A percentile compares a stretch with the other conserved stretches of the same genome.
Conservation (phyloP, 2,888 invertebrate species). For the Patella caerulea region DNA sequence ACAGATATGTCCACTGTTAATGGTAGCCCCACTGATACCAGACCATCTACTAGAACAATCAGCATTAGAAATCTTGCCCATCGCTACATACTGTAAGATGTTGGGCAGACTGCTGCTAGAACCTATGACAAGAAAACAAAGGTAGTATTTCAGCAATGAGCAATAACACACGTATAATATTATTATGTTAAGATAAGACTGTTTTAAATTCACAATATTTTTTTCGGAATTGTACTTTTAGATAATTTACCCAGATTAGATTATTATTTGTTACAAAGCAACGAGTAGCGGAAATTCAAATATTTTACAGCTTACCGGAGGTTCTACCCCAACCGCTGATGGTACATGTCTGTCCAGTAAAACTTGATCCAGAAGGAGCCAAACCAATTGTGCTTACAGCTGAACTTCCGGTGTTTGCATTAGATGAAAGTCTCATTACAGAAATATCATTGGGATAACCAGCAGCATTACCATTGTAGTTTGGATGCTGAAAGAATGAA, state of each 20-base stretch:
- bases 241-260: too few species aligned
- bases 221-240: too few species aligned
- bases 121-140: constrained; percentile 16
- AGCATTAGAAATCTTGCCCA: constrained; percentile 30
- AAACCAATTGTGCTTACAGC: constrained; percentile 25
- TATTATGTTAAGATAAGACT: too few species aligned
- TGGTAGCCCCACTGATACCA: constrained; percentile 21
- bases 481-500: constrained; percentile 32
- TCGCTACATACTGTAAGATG: constrained; percentile 34
- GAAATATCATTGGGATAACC: constrained; percentile 48
- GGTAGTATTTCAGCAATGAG: too few species aligned
- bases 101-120: constrained; percentile 25
- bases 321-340: constrained; percentile 45
- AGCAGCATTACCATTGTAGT: constrained; percentile 28
- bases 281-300: too few species aligned
- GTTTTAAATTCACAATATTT: too few species aligned
- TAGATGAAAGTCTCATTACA: constrained; percentile 28
- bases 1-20: constrained; percentile 41
- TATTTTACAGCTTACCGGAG: constrained; percentile 15
- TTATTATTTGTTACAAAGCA: too few species aligned
- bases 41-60: constrained; percentile 36
- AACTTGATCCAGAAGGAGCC: constrained; percentile 20
- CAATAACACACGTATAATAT: too few species aligned
- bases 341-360: constrained; percentile 23
- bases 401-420: constrained; percentile 23